Evolutionary conservation across 2,113 vertebrate species (phyloP), one percentile per base, ranked within the genome.

Genomic region (Oxygymnocypris stewartii): DNA sequence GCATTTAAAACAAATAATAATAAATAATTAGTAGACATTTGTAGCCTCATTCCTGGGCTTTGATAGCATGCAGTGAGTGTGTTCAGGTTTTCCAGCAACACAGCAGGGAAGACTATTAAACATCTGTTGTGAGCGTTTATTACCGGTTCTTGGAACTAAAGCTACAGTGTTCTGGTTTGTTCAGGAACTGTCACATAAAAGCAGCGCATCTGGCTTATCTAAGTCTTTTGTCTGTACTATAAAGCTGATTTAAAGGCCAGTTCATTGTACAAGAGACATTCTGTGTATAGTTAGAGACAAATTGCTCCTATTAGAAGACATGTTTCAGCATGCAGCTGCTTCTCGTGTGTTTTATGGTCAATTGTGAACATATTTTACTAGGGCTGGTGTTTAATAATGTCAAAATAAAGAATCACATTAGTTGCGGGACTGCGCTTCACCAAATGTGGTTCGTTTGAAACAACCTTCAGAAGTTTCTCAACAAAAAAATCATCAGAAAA

Each of bases 31-130:
- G 74, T 23, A 44, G 23, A 14, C 42, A 76, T 49, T 49, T 49
- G 37, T 25, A 76, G 40, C 3, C 71, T 54, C 18, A 3, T 31
- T 25, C 42, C 31, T 20, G 23, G 20, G 42, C 31, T 18, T n/a
- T 28, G 73, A 28, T 47, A 47, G 42, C 47, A 78, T 78, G 16
- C 49, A 28, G 47, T 20, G 75, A 54, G 75, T 78, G 86, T 44
- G 69, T 80, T 79, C 85, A 67, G 86, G 42, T 90, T 63, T 84
- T 11, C 40, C 49, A 57, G 71, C 23, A 85, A 76, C 87, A 23
- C 85, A 86, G 88, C 74, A 37, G 85, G 82, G 84, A 87, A 69
- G 82, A 71, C 73, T 73, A 71, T 88, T 86, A 81, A 90, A 67
- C 87, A 90, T 90, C 86, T 90, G 76, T 84, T 79, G 74, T 84